These are phyloP conservation scores for Pachypeltis micranthus DNA, from an alignment of 1,140 invertebrate species.

Conservation along the genomic window DNA sequence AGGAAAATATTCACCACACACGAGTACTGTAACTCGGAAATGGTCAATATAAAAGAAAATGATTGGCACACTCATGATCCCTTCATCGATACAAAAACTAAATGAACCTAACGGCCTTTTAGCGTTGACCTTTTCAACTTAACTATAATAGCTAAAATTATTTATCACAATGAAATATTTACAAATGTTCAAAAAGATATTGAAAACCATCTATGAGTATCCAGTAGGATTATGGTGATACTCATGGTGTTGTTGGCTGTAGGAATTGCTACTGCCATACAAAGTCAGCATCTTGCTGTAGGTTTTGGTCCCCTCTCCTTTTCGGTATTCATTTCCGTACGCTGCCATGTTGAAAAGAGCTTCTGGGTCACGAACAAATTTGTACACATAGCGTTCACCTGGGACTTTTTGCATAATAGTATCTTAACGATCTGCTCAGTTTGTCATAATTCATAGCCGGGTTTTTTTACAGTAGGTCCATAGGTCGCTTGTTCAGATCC, in stretches of 20 bases:
- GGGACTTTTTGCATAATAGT: conserved; percentile 85
- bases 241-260: conserved; percentile 14
- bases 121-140: too few species aligned
- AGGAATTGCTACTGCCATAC: conserved; percentile 17
- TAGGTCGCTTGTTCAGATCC: too few species aligned
- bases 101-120: too few species aligned
- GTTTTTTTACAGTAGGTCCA: too few species aligned
- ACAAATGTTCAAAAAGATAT: not conserved
- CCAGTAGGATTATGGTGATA: not conserved
- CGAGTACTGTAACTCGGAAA: too few species aligned
- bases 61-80: too few species aligned
- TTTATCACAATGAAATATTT: not conserved
- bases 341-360: conserved; percentile 73
- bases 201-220: not conserved
- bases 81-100: too few species aligned
- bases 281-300: conserved; percentile 18
- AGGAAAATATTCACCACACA: too few species aligned
- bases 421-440: conserved; percentile 77
- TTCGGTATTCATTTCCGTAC: conserved; percentile 15
- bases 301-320: not conserved
- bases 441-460: conserved; percentile 98
- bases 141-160: too few species aligned
- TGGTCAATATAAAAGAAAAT: too few species aligned
- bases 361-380: conserved; percentile 90
- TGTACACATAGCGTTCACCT: conserved; percentile 91